Conservation (phyloP, 2,113 vertebrate species). For the Callospermophilus lateralis region DNA sequence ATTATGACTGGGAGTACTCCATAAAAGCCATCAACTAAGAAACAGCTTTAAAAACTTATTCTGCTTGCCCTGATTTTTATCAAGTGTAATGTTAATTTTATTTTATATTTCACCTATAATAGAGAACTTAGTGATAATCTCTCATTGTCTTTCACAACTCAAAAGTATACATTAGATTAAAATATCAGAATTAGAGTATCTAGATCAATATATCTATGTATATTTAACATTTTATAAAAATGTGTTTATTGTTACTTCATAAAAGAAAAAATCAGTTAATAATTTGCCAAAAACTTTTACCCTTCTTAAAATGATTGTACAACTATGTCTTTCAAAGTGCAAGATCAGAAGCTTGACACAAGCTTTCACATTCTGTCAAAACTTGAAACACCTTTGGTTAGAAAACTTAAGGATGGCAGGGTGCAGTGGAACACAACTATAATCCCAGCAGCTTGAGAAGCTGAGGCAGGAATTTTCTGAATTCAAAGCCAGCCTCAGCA, state of each 20-base stretch:
- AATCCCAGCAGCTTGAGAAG: too few relatives aligned
- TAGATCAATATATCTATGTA: background rate
- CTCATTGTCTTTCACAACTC: background rate
- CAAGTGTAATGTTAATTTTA: background rate
- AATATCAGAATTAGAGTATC: background rate
- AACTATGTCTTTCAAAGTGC: background rate
- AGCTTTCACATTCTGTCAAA: background rate
- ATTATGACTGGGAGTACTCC: background rate
- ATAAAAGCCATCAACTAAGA: background rate
- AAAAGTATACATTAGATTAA: background rate
- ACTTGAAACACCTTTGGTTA: background rate
- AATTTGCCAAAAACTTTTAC: background rate
- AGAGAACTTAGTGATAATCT: background rate
- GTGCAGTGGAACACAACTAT: too few relatives aligned
- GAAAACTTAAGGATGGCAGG: background rate
- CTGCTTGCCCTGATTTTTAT: background rate
- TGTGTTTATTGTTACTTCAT: background rate
- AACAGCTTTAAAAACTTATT: background rate
- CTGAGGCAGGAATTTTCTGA: too few relatives aligned
- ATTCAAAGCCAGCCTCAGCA: too few relatives aligned
- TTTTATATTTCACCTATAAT: background rate
- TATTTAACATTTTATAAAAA: background rate
- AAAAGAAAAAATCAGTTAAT: background rate
- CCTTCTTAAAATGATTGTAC: background rate
- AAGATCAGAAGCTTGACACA: background rate